Conservation (phyloP, 2,888 invertebrate genomes). For the Temnothorax rugatulus region DNA sequence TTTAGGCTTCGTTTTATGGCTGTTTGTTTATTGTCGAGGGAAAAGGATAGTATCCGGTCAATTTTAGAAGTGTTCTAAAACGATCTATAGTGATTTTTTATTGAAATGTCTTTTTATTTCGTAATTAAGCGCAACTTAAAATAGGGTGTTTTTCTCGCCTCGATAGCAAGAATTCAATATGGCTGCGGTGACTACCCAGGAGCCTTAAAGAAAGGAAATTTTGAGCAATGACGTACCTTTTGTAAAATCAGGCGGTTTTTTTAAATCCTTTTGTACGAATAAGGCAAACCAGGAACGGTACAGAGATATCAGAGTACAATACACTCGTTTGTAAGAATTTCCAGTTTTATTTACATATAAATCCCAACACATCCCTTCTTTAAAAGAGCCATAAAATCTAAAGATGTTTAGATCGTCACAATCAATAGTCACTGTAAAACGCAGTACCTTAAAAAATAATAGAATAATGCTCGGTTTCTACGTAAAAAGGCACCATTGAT, state of each 20-base stretch:
- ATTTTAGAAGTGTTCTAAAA: no score
- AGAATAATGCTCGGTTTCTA: not conserved
- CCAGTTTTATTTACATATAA: conserved; percentile 38
- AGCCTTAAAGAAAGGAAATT: not conserved
- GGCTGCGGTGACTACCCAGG: no score
- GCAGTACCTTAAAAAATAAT: not conserved
- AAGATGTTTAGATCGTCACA: not conserved
- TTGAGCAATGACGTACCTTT: conserved; percentile 8
- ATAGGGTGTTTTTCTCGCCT: no score
- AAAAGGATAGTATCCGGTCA: no score
- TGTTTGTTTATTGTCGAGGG: no score
- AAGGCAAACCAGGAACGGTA: not conserved
- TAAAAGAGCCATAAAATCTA: not conserved
- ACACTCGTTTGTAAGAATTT: not conserved
- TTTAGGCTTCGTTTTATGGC: no score
- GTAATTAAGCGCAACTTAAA: no score
- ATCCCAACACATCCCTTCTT: not conserved
- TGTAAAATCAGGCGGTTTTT: conserved; percentile 25
- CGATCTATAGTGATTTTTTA: no score
- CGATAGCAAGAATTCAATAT: no score
- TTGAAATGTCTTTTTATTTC: no score
- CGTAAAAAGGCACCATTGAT: conserved; percentile 12
- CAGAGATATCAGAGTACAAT: not conserved
- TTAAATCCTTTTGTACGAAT: conserved; percentile 9
- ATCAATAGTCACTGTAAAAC: not conserved